Conservation (phyloP, 2,113 vertebrate species). For the Typhlomys cinereus region DNA sequence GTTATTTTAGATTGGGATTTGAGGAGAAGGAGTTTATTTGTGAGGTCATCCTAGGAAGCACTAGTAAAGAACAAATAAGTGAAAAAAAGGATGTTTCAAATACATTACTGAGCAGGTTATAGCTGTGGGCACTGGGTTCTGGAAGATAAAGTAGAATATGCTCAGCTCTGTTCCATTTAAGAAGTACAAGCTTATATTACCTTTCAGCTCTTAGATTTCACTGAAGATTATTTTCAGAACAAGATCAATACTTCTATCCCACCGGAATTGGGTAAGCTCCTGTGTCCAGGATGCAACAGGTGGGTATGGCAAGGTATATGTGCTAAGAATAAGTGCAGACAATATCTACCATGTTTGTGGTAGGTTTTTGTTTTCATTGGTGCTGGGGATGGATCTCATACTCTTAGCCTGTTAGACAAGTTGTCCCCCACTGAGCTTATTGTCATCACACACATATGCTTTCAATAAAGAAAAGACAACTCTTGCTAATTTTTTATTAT, state of each 20-base stretch:
- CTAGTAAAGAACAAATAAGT: neutral
- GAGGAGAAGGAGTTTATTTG: neutral
- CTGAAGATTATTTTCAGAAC: neutral
- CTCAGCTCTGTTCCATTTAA: neutral
- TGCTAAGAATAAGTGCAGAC: neutral
- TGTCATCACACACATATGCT: neutral
- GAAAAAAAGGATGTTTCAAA: neutral
- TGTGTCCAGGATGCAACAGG: neutral
- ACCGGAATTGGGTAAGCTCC: neutral
- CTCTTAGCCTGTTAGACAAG: neutral
- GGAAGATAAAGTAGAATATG: neutral
- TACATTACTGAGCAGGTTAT: neutral
- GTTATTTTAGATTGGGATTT: neutral
- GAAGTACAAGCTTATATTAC: neutral
- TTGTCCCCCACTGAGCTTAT: neutral
- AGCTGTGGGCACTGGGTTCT: neutral
- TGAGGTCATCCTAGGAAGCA: neutral
- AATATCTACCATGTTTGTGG: neutral
- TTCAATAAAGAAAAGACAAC: constrained; percentile 4
- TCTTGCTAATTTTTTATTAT: constrained; percentile 20
- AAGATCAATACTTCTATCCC: neutral
- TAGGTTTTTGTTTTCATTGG: neutral
- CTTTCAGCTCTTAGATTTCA: neutral
- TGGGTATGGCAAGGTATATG: neutral
- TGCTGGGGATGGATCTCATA: neutral